Evolutionary conservation across 2,113 vertebrate genomes (phyloP).

Genomic region (Datnioides undecimradiatus): DNA sequence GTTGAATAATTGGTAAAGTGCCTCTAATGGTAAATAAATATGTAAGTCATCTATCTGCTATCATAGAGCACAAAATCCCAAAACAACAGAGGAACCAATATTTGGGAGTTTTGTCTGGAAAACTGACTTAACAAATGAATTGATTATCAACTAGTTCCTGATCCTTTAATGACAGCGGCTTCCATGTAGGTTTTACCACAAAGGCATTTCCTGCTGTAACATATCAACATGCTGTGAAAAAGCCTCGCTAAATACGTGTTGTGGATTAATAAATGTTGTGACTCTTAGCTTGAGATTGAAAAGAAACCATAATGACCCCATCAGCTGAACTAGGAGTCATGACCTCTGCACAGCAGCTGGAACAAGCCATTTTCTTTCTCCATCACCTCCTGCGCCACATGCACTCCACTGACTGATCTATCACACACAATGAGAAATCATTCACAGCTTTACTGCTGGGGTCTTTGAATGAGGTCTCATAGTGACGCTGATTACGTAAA

Average conservation of each 20-base stretch:
- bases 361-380: slow-evolving; percentile 21
- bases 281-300: background rate
- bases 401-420: slow-evolving; percentile 2
- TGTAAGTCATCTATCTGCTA: too few relatives aligned
- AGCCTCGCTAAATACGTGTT: background rate
- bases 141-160: too few relatives aligned
- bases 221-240: too few relatives aligned
- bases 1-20: too few relatives aligned
- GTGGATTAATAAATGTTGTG: background rate
- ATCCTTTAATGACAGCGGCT: too few relatives aligned
- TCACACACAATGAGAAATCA: slow-evolving; percentile 4
- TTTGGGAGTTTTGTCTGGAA: too few relatives aligned
- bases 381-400: slow-evolving; percentile 36
- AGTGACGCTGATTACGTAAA: slow-evolving; percentile 30
- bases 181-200: too few relatives aligned
- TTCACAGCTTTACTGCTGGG: slow-evolving; percentile 36
- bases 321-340: background rate
- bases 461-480: background rate
- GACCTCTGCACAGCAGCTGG: slow-evolving; percentile 31
- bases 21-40: too few relatives aligned
- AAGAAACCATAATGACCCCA: background rate
- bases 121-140: too few relatives aligned
- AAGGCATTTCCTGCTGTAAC: too few relatives aligned
- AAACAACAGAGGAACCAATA: too few relatives aligned
- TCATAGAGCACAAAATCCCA: too few relatives aligned